Base-by-base conservation (phyloP, 2,113 vertebrate species). In the Notechis scutatus region DNA sequence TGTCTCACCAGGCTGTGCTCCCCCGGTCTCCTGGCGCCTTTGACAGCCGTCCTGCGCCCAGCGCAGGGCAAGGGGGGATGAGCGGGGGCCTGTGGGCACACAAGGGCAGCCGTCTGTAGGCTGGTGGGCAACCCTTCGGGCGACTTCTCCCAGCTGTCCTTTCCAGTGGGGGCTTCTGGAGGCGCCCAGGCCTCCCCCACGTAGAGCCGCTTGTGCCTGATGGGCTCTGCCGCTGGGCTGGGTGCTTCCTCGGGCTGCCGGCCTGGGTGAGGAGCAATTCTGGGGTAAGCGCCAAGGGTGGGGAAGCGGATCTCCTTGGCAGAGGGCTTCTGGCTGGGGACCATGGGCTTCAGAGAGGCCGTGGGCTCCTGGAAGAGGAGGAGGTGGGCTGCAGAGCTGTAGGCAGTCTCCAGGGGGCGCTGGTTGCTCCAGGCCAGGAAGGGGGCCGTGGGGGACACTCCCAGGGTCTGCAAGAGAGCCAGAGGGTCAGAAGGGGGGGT, bases 251-350 rank as follows among this genome's bases (percentile, higher is more conserved):
- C 42, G 47, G 15, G 14, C 29, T 85, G 50, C 3, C 18, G 96
- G 39, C 97, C 95, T 0, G 97, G 97, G 29, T 97, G 96, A 0
- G 98, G 97, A 21, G 97, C 97, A 0, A 98, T 98, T 96, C 94
- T 98, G 87, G 97, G 96, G 91, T 98, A 98, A 3, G 97, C 95
- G 91, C 97, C 97, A 59, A 97, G 94, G 89, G 96, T 94, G 59
- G 98, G 97, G 88, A 93, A 69, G 95, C 95, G 96, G 90, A 95
- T 95, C 3, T 91, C 69, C 45, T 90, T 81, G 59, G 52, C 26
- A 5, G 57, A 21, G 10, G 88, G 92, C n/a, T 90, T 87, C 61
- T 91, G 96, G 34, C 9, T 8, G 2, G 94, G 87, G 5, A 39
- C 50, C 45, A 59, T 34, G 0, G 87, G 91, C 88, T 52, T 88